A percentile compares a stretch with the other conserved stretches of the same genome.
These are phyloP conservation scores for Phylloscopus collybita DNA, from an alignment of 2,797 vertebrate species.

Conservation along the genomic window DNA sequence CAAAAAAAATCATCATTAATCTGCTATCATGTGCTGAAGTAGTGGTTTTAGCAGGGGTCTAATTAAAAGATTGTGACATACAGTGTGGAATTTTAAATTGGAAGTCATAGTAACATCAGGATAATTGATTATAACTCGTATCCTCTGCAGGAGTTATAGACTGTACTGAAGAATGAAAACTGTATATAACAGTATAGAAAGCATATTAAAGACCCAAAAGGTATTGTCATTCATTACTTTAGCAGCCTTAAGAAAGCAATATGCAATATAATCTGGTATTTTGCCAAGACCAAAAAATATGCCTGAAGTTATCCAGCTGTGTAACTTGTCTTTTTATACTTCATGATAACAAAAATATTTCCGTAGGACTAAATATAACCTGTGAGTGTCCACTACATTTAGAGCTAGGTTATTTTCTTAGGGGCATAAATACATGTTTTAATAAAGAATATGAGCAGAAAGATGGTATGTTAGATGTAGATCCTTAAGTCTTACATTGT, in stretches of 20 bases:
- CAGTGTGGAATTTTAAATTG: background rate
- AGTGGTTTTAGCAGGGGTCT: conserved; percentile 78
- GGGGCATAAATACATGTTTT: background rate
- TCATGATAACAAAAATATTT: background rate
- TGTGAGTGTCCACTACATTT: background rate
- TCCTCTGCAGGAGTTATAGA: background rate
- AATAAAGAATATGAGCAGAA: background rate
- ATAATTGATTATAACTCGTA: background rate
- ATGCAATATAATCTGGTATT: background rate
- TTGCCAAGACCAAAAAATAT: background rate
- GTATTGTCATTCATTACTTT: background rate
- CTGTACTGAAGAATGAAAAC: background rate
- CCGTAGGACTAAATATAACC: background rate
- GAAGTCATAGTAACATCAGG: background rate
- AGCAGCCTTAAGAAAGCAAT: background rate
- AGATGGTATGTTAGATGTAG: background rate
- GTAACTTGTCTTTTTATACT: background rate
- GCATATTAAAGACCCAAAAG: background rate
- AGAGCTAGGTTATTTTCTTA: background rate
- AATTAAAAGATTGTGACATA: conserved; percentile 76
- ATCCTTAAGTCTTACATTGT: background rate
- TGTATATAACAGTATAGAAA: background rate
- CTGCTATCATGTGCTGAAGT: conserved; percentile 72
- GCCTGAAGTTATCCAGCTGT: background rate
- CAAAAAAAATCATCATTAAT: conserved; percentile 43